These are phyloP conservation scores for Peromyscus nudipes DNA, from an alignment of 2,797 vertebrate genomes.

Conservation along the genomic window DNA sequence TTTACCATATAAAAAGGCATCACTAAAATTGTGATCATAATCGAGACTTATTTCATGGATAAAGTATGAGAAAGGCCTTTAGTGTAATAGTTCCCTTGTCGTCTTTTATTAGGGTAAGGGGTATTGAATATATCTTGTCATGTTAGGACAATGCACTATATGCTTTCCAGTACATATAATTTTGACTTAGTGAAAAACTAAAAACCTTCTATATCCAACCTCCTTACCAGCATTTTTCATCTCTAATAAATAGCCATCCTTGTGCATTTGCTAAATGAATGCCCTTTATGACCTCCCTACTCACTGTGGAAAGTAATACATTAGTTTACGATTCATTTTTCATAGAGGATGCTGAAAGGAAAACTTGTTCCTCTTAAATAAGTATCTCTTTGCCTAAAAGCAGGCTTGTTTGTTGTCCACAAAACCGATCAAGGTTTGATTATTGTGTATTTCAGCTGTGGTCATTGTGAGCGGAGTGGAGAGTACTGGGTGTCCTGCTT, in stretches of 20 bases:
- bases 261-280: background rate
- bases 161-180: background rate
- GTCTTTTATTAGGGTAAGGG: background rate
- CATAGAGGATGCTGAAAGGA: conserved; percentile 19
- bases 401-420: background rate
- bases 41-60: conserved; percentile 35
- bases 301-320: background rate
- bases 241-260: background rate
- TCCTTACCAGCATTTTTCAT: background rate
- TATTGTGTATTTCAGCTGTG: background rate
- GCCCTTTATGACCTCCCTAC: background rate
- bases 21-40: background rate
- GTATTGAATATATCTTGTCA: background rate
- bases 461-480: background rate
- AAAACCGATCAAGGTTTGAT: background rate
- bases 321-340: conserved; percentile 22
- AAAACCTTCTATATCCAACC: background rate
- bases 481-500: background rate
- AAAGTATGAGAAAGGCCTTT: background rate
- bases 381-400: background rate
- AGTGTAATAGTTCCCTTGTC: background rate
- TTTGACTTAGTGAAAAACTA: conserved; percentile 45
- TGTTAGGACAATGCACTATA: background rate
- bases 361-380: conserved; percentile 16
- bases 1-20: background rate